These are phyloP conservation scores for Mnemiopsis leidyi DNA, from an alignment of 37 sponge, comb jelly and placozoan species.

Conservation along the genomic window DNA sequence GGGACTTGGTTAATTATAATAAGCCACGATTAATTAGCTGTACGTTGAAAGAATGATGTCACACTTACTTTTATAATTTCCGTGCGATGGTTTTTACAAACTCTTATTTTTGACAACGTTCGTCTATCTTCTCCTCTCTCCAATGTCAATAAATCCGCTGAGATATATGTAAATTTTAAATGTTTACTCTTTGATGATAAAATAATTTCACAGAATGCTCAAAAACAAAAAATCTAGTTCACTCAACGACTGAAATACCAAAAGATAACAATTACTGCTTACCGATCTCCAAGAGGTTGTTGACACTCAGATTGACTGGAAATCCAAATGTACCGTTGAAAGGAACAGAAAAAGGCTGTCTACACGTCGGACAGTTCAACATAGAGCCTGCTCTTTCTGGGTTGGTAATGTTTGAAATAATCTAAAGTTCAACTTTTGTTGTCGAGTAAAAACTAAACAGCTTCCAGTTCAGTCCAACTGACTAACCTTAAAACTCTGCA, in stretches of 20 bases:
- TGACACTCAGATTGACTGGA: slow-evolving; percentile 49
- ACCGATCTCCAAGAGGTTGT: slow-evolving; percentile 50
- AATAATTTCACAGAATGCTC: too few species aligned
- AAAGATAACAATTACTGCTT: too few species aligned
- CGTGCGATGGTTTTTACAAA: slow-evolving; percentile 33
- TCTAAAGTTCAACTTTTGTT: too few species aligned
- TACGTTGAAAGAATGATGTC: not conserved
- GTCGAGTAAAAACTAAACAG: too few species aligned
- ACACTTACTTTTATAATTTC: slow-evolving; percentile 33
- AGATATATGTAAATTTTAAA: not conserved
- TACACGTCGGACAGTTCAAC: slow-evolving; percentile 50
- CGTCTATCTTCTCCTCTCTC: slow-evolving; percentile 16
- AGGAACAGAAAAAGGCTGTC: slow-evolving; percentile 50
- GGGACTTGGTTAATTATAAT: too few species aligned
- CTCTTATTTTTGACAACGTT: not conserved
- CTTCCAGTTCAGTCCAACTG: too few species aligned
- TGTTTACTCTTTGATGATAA: too few species aligned
- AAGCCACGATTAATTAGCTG: too few species aligned
- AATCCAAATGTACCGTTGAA: slow-evolving; percentile 58
- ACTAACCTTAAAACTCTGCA: not conserved
- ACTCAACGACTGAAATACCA: too few species aligned
- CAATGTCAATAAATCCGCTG: slow-evolving; percentile 56
- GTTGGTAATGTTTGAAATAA: too few species aligned
- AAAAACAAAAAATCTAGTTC: too few species aligned
- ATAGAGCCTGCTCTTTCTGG: slow-evolving; percentile 40